Percentiles rank a stretch among this genome's conserved stretches.
These are phyloP conservation scores for Hydrozoanthus tunicans DNA, from an alignment of 64 coral and sea anemone genomes.

Conservation along the genomic window DNA sequence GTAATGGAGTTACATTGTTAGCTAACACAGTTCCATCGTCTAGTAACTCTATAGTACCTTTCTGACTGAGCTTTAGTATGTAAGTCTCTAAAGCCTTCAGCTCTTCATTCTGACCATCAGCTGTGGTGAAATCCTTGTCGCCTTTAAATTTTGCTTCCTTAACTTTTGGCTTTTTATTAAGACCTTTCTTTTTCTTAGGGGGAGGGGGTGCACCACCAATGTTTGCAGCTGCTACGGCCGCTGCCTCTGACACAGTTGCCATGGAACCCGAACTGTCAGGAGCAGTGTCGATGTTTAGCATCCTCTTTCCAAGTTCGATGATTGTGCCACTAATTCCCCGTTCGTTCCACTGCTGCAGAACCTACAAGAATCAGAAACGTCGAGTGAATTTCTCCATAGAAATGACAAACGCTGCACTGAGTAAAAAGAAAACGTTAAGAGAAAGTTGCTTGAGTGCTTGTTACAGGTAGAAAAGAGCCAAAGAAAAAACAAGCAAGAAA, in stretches of 20 bases:
- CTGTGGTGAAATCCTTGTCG: slow-evolving; percentile 59
- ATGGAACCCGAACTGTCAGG: slow-evolving; percentile 78
- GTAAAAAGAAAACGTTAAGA: too few relatives aligned
- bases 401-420: too few relatives aligned
- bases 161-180: slow-evolving; percentile 57
- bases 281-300: slow-evolving; percentile 83
- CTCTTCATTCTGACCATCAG: slow-evolving; percentile 82
- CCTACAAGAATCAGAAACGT: slow-evolving; percentile 33
- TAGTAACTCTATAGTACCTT: slow-evolving; percentile 40
- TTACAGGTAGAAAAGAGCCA: too few relatives aligned
- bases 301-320: slow-evolving; percentile 87
- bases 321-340: slow-evolving; percentile 69
- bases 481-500: too few relatives aligned
- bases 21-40: not conserved
- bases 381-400: not conserved
- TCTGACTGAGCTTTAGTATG: slow-evolving; percentile 83
- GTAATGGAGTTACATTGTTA: too few relatives aligned
- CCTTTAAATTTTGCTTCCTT: slow-evolving; percentile 54
- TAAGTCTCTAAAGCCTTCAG: slow-evolving; percentile 84
- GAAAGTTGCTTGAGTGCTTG: too few relatives aligned
- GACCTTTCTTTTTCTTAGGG: slow-evolving; percentile 72
- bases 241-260: slow-evolving; percentile 75
- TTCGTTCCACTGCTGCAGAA: slow-evolving; percentile 78
- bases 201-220: slow-evolving; percentile 49
- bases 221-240: slow-evolving; percentile 77